phyloP scores from a whole-genome alignment of 1,140 invertebrate genomes.

The Drosophila arizonae region DNA sequence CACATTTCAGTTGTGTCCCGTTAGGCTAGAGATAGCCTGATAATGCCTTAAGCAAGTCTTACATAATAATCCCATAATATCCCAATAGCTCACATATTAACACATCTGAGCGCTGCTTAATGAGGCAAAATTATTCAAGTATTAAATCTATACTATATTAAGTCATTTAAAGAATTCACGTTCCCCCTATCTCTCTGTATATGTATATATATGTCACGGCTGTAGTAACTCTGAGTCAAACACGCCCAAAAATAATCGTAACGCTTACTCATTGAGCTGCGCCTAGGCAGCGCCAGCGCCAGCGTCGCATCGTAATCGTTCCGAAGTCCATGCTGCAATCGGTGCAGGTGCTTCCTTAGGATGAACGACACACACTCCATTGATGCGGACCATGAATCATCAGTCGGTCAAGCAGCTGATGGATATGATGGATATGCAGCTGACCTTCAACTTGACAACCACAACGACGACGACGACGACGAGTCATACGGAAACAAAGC shows the following conservation, averaged over 20 bases:
- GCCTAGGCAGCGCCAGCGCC: constrained; percentile 3
- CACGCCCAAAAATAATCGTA: neutral
- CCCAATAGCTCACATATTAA: too few relatives aligned
- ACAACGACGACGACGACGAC: constrained; percentile 46
- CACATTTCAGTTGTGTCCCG: too few relatives aligned
- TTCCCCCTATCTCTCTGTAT: too few relatives aligned
- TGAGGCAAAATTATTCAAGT: neutral
- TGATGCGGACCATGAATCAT: constrained; percentile 38
- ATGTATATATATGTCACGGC: neutral
- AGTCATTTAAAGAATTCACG: too few relatives aligned
- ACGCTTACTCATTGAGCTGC: constrained; percentile 10
- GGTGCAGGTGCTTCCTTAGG: constrained; percentile 53
- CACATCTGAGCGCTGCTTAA: too few relatives aligned
- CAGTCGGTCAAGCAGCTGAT: constrained; percentile 21
- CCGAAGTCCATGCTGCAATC: neutral
- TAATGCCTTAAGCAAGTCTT: too few relatives aligned
- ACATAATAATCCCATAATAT: too few relatives aligned
- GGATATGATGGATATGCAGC: constrained; percentile 3
- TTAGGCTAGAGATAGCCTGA: too few relatives aligned
- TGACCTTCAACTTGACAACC: constrained; percentile 73
- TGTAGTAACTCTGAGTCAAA: neutral
- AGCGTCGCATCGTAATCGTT: neutral
- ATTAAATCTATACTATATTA: too few relatives aligned
- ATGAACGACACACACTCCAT: neutral
- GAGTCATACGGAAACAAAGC: constrained; percentile 75